Evolutionary conservation across 2,113 vertebrate genomes (phyloP), one percentile per base, ranked within the genome.

Genomic region (Coracopsis vasa): DNA sequence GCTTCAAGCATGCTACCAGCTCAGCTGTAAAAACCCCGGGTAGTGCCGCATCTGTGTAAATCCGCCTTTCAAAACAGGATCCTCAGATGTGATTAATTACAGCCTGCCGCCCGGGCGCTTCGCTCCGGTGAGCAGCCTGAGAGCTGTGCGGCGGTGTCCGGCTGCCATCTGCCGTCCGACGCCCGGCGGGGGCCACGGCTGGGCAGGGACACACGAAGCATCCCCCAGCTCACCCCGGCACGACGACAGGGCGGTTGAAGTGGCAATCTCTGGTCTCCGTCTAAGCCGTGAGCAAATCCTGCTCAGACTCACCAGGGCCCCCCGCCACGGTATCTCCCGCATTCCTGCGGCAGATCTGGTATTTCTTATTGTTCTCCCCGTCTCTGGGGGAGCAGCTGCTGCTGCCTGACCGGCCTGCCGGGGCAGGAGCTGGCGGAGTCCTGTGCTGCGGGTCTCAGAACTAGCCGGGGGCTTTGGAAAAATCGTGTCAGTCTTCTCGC

Each of bases 281-380:
- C 96, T 93, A 89, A 93, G 73, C 77, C 31, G 42, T 79, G 87
- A 93, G 84, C 84, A 42, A 95, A 74, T 10, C 65, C 80, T 85
- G 61, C 84, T 78, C 77, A 31, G 84, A 16, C 80, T 48, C 64
- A 29, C 80, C 81, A 45, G 78, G 92, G 73, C 87, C 94, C 73
- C 94, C 95, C 50, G 80, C 93, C 92, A 35, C 77, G 42, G n/a
- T 89, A 91, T 96, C 93, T 94, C 92, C 87, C 45, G 50, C 96
- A 91, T 97, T 97, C 96, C 95, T 96, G 96, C 64, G 95, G 96
- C 77, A 10, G 69, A 78, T 33, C 81, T 97, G 96, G 87, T 91
- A 95, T 97, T 95, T 94, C 80, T 53, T 78, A 97, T 97, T 96
- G 96, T 97, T 94, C 87, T 91, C 54, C 42, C 13, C 13, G 65